A percentile compares a stretch with the other conserved stretches of the same genome.
These are phyloP conservation scores for Calidris pygmaea DNA, from an alignment of 2,113 vertebrate genomes.

Conservation along the genomic window DNA sequence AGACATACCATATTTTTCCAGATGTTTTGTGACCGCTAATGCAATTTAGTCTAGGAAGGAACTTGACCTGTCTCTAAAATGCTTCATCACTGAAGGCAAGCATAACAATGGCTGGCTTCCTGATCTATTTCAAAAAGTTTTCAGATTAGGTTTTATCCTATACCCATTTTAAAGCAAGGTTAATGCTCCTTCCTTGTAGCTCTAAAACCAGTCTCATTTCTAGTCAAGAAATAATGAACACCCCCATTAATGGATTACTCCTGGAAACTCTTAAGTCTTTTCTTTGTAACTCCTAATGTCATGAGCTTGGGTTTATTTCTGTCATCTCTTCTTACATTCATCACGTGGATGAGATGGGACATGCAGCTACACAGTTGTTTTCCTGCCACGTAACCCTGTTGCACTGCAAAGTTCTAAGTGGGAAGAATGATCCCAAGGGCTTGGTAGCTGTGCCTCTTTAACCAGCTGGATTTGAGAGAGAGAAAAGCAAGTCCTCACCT, in stretches of 20 bases:
- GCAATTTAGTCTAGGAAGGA: not conserved
- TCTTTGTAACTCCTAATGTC: not conserved
- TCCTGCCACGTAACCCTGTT: not conserved
- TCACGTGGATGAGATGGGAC: not conserved
- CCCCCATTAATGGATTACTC: not conserved
- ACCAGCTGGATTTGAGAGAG: not conserved
- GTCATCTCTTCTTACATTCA: not conserved
- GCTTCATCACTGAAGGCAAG: conserved; percentile 57
- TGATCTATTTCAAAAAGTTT: conserved; percentile 17
- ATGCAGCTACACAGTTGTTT: not conserved
- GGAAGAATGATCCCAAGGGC: not conserved
- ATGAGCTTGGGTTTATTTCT: not conserved
- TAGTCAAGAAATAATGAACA: conserved; percentile 36
- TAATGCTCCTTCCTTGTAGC: not conserved
- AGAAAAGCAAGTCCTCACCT: not conserved
- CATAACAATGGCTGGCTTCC: conserved; percentile 48
- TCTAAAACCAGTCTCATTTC: not conserved
- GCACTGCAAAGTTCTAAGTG: not conserved
- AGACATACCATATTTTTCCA: conserved; percentile 54
- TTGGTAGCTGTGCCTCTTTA: not conserved
- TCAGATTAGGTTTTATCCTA: not conserved
- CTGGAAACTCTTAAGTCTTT: not conserved
- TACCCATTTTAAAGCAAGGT: not conserved
- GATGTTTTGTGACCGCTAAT: conserved; percentile 55
- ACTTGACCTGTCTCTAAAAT: conserved; percentile 55